Conservation (phyloP, 2,888 invertebrate species). For the Hyles lineata region DNA sequence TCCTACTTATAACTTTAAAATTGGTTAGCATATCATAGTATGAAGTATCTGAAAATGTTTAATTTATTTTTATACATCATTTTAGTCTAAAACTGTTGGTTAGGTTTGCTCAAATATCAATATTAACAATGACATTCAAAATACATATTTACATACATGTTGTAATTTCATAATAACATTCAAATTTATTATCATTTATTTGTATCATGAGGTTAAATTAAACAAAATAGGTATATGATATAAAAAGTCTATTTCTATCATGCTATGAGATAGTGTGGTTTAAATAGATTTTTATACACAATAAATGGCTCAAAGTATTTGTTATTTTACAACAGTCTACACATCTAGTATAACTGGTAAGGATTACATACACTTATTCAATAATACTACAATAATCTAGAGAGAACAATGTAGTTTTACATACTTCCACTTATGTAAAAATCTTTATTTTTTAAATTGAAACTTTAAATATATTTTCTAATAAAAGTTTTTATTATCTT, state of each 20-base stretch:
- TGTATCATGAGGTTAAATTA: neutral
- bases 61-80: too few relatives aligned
- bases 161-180: too few relatives aligned
- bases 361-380: neutral
- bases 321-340: constrained; percentile 36
- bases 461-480: neutral
- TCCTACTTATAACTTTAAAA: too few relatives aligned
- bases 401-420: neutral
- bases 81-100: too few relatives aligned
- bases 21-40: too few relatives aligned
- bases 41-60: too few relatives aligned
- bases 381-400: neutral
- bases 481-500: neutral
- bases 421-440: constrained; percentile 6
- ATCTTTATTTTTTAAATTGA: neutral
- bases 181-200: neutral
- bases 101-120: too few relatives aligned
- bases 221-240: neutral
- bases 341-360: constrained; percentile 29
- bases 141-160: too few relatives aligned
- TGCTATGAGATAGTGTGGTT: neutral
- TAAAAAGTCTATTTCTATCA: constrained; percentile 8
- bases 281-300: neutral
- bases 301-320: constrained; percentile 5
- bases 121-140: too few relatives aligned